Evolutionary conservation across 2,113 vertebrate genomes (phyloP), one percentile per base, ranked within the genome.

Genomic region (Toxostoma redivivum): DNA sequence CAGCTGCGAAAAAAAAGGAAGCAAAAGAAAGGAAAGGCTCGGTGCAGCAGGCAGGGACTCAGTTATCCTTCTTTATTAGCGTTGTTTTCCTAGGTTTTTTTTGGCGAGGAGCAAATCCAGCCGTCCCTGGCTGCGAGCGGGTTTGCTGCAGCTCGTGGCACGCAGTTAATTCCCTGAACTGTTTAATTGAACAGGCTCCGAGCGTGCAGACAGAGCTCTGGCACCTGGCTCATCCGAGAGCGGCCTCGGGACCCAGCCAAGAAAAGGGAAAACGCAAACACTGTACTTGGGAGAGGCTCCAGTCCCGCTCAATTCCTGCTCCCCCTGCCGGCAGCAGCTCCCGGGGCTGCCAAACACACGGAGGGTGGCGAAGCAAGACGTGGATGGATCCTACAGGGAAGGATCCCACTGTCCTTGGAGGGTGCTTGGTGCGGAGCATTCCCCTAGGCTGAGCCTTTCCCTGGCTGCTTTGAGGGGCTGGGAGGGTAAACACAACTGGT

Each of bases 131-230:
- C 87, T 79, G 87, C 0, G 15, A 66, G 86, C 1, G 12, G 86
- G 66, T 72, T 88, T 80, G 81, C 86, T 33, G 95, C 92, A 74
- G 94, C 86, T 89, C 69, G 7, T 10, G 56, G 80, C 83, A 4
- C 11, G 65, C 69, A 18, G 64, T 72, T 81, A 95, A 95, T 94
- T 95, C 95, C 96, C 89, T 30, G 28, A 95, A 15, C 83, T 94
- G 92, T 92, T 95, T 95, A 89, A 92, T 89, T 95, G 30, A 84
- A 87, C 94, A 72, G 94, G 72, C 91, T 89, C 91, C 2, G 96
- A 91, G 90, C 73, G 11, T 33, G 86, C 94, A 94, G 69, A 11
- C 91, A 42, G 8, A 70, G 13, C 86, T 7, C 77, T 56, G 92
- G 11, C 89, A 27, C 91, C 93, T 71, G 95, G 88, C 88, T 88